Conservation (phyloP, 2,888 invertebrate species). For the Augiades crinisus region DNA sequence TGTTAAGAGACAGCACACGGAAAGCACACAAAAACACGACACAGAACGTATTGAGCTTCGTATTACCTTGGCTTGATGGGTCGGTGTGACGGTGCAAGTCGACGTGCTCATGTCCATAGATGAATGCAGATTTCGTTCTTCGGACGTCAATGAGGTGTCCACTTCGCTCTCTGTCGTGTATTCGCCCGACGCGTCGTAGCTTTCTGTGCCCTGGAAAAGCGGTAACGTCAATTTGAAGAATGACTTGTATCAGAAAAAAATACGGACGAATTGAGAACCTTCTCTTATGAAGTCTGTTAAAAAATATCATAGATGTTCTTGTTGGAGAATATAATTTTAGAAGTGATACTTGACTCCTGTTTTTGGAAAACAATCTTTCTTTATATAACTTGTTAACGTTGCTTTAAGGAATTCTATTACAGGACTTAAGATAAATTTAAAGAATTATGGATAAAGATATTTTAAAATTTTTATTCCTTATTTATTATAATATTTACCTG, state of each 20-base stretch:
- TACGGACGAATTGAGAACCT: too few relatives aligned
- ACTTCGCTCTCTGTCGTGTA: slow-evolving; percentile 89
- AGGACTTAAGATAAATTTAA: too few relatives aligned
- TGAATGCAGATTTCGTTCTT: slow-evolving; percentile 89
- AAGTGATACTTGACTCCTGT: too few relatives aligned
- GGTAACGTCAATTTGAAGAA: slow-evolving; percentile 4
- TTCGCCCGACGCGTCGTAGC: slow-evolving; percentile 95
- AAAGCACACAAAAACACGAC: slow-evolving; percentile 23
- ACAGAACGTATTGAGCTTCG: slow-evolving; percentile 1
- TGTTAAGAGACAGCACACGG: slow-evolving; percentile 21
- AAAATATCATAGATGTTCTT: too few relatives aligned
- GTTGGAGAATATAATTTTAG: too few relatives aligned
- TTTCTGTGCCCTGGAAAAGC: slow-evolving; percentile 82
- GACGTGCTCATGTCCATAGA: slow-evolving; percentile 80
- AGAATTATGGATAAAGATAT: too few relatives aligned
- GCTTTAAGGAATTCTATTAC: too few relatives aligned
- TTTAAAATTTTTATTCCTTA: too few relatives aligned
- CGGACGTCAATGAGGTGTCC: slow-evolving; percentile 88
- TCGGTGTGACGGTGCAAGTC: slow-evolving; percentile 82
- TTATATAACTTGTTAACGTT: too few relatives aligned
- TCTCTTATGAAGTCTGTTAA: too few relatives aligned
- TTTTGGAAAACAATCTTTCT: too few relatives aligned
- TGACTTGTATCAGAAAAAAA: background rate
- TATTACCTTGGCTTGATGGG: slow-evolving; percentile 78
- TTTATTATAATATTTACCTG: slow-evolving; percentile 48